Conservation (phyloP, 30 jellyfish, hydroid and myxozoan species). For the Hydra vulgaris region DNA sequence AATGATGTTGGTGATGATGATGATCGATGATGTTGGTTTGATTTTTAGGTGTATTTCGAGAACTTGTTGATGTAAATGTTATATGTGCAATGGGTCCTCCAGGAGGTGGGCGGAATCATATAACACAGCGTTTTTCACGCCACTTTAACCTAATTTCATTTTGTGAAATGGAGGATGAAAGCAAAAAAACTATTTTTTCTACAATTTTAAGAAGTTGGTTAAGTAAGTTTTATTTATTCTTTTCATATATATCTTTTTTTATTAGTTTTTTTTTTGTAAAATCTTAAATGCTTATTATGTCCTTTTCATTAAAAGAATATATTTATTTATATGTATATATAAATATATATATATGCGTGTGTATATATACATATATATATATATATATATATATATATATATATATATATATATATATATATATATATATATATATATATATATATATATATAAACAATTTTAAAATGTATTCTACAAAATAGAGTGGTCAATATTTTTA, state of each 20-base stretch:
- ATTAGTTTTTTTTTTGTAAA: not conserved
- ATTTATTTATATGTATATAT: too few species aligned
- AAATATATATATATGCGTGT: too few species aligned
- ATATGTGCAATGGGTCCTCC: constrained; percentile 99
- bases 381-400: too few species aligned
- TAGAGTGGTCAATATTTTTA: too few species aligned
- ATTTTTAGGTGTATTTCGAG: constrained; percentile 77
- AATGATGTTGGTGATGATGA: not conserved
- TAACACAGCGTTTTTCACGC: constrained; percentile 73
- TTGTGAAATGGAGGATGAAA: constrained; percentile 94
- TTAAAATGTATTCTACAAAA: too few species aligned
- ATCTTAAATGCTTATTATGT: not conserved
- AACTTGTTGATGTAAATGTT: constrained; percentile 76
- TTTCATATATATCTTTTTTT: not conserved
- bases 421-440: too few species aligned
- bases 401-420: too few species aligned
- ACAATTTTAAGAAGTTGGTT: constrained; percentile 87
- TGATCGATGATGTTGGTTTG: not conserved
- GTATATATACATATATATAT: too few species aligned
- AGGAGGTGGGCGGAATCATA: constrained; percentile 94
- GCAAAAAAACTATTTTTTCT: constrained; percentile 76
- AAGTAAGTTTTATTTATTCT: constrained; percentile 34
- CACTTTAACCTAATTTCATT: constrained; percentile 74
- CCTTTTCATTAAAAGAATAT: not conserved
- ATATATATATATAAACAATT: too few species aligned